Percentiles rank a stretch among this genome's conserved stretches.
These are phyloP conservation scores for Abrostola tripartita DNA, from an alignment of 2,888 invertebrate species.

Conservation along the genomic window DNA sequence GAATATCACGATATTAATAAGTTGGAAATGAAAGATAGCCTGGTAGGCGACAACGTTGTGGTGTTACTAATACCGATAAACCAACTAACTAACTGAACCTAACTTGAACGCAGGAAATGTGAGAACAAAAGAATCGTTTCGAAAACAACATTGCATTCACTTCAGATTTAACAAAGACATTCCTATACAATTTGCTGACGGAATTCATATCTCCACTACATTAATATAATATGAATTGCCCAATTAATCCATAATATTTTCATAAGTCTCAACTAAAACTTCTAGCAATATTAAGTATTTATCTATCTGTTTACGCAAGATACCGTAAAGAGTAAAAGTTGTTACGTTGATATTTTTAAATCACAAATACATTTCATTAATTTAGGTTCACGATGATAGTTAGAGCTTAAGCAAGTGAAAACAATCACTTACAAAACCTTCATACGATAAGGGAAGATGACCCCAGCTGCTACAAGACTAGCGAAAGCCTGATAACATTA, in stretches of 20 bases:
- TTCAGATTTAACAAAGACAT: conserved; percentile 64
- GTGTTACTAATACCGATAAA: conserved; percentile 70
- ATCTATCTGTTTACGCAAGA: neutral
- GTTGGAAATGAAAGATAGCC: neutral
- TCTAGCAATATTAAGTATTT: too few species aligned
- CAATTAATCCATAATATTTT: neutral
- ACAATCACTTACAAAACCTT: too few species aligned
- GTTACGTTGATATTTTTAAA: too few species aligned
- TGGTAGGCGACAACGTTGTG: conserved; percentile 70
- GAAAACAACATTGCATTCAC: conserved; percentile 69
- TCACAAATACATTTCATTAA: too few species aligned
- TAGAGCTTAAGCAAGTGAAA: too few species aligned
- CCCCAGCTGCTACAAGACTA: neutral
- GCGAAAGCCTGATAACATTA: conserved; percentile 13
- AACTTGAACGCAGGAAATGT: conserved; percentile 70
- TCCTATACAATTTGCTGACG: conserved; percentile 54
- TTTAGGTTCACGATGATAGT: too few species aligned
- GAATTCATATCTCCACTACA: conserved; percentile 48
- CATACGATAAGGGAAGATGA: neutral
- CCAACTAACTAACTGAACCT: conserved; percentile 65
- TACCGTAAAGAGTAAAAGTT: neutral
- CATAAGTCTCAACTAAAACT: too few species aligned
- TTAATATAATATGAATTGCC: conserved; percentile 24
- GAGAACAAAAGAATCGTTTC: conserved; percentile 78
- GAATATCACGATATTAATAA: neutral